Evolutionary conservation across 2,888 invertebrate genomes (phyloP), one percentile per base, ranked within the genome.

Genomic region (Leptothorax acervorum): DNA sequence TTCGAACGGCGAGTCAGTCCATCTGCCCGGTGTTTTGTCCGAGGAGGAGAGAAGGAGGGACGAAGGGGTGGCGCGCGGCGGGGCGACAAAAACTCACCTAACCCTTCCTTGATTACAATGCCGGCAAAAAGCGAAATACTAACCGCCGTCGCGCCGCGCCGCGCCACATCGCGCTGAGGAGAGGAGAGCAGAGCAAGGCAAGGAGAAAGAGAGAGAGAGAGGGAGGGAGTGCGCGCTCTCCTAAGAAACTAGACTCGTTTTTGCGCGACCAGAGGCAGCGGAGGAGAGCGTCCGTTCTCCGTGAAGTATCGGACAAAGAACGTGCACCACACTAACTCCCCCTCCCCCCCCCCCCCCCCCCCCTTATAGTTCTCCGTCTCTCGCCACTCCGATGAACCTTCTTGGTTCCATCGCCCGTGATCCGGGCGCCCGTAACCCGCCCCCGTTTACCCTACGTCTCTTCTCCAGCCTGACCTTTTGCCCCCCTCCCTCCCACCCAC

Each of bases 41-140:
- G 90, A 86, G 88, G 5, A 35, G 70, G 48, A 45, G 70, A 23
- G 45, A 18, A n/a, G 12, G 62, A 23, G 57, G 70, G 57, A 35
- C 60, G 48, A 62, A 71, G 71, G 79, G 71, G 71, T 71, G 48
- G 66, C 66, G 71, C 39, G 71, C 88, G 88, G 90, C 86, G 86
- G 89, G 89, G 91, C 89, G 92, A 91, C 92, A 92, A 95, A 95
- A 95, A 95, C 94, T 94, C 93, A 94, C 94, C 94, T 95, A 95
- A 94, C 95, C 95, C 95, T 95, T 95, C 94, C 94, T 94, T 95
- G 95, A 95, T 95, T 95, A 95, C 95, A 95, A 95, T 95, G 94
- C 94, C 92, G 89, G 94, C 94, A 95, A 95, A 95, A 95, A 95
- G 94, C 93, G 94, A 95, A 94, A 94, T 95, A 94, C 94, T 95